Evolutionary conservation across 1,140 invertebrate genomes (phyloP).

Genomic region (Samia ricini): DNA sequence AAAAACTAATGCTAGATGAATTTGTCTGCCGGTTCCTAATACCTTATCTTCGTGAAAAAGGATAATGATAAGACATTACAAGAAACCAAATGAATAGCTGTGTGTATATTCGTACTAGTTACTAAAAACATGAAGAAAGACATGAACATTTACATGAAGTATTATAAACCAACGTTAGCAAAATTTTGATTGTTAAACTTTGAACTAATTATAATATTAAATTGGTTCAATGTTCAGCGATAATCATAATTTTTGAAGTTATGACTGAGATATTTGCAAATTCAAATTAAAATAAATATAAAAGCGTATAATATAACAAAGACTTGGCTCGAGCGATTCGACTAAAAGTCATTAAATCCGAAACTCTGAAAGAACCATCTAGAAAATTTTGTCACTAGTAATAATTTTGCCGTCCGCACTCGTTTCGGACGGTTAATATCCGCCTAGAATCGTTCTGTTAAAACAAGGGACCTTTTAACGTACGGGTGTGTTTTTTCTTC

Average conservation of each 20-base stretch:
- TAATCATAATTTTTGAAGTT: neutral
- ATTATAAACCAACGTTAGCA: too few relatives aligned
- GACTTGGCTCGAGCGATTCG: neutral
- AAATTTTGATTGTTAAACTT: neutral
- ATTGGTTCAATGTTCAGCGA: neutral
- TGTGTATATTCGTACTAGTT: too few relatives aligned
- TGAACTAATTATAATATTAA: neutral
- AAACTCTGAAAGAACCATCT: conserved; percentile 8
- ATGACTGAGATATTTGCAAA: neutral
- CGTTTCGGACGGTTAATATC: conserved; percentile 42
- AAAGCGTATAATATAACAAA: conserved; percentile 6
- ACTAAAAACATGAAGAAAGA: too few relatives aligned
- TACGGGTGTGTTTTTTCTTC: conserved; percentile 27
- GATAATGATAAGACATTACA: neutral
- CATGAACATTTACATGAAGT: too few relatives aligned
- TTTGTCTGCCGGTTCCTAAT: neutral
- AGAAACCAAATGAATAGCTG: neutral
- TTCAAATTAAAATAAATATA: conserved; percentile 7
- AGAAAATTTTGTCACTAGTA: conserved; percentile 14
- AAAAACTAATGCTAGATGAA: neutral
- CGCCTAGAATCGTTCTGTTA: conserved; percentile 43
- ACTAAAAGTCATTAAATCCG: conserved; percentile 2
- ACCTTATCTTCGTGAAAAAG: neutral
- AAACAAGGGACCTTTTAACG: conserved; percentile 43
- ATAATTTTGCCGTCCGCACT: conserved; percentile 21